Evolutionary conservation across 2,888 invertebrate genomes (phyloP), one percentile per base, ranked within the genome.

Genomic region (Pterobdella sp.): DNA sequence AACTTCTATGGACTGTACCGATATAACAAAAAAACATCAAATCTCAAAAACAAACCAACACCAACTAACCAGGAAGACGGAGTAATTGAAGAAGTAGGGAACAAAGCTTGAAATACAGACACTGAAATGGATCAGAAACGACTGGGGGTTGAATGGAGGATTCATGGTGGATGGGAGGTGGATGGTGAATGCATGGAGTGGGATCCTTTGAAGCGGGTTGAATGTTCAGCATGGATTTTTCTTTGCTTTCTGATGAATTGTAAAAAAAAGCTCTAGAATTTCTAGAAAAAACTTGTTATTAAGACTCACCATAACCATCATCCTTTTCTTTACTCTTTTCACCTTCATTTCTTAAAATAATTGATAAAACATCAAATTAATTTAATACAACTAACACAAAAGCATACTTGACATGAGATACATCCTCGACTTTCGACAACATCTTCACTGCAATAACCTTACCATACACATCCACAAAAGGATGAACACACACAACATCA

Each of bases 391-490:
- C 49, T 42, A 22, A 42, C 49, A 14, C 22, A 22, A 22, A 14
- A 42, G 49, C 49, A 7, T 42, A 14, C 49, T 14, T 14, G 22
- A 22, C 49, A 7, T 42, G 10, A 14, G 7, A 7, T 22, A 14
- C 49, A 7, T 42, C 49, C 49, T 42, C 49, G 10, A 42, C 49
- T 22, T 42, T 22, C 49, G 10, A 14, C 49, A 7, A 42, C 49
- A 77, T 34, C 32, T 72, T 76, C 7, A 77, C 94, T 88, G 94
- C 92, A 7, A 93, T 92, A 84, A 94, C 95, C 82, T 93, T 92
- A 0, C 94, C 94, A 81, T 94, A 94, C 64, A 95, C 86, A 85
- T 95, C 94, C 65, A 95, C 88, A 0, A 95, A 90, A 0, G 92
- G 93, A 85, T 92, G 94, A 74, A 68, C 26, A 29, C 22, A n/a